Base-by-base conservation (phyloP, 2,888 invertebrate species). In the Cheilosia impressa region DNA sequence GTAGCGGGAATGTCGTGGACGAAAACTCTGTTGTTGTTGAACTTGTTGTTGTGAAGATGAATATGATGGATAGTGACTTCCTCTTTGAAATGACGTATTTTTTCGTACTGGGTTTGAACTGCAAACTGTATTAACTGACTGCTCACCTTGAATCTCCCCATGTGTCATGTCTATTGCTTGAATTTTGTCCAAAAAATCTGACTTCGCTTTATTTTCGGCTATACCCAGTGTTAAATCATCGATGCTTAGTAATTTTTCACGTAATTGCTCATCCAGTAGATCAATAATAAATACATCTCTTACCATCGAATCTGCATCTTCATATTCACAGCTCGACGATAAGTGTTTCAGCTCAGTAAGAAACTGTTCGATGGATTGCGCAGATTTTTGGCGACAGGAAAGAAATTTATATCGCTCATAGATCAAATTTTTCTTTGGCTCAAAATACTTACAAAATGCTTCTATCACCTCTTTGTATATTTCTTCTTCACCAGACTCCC, bases 231-330 rank as follows among this genome's bases (percentile, higher is more conserved):
- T 55, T 31, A 55, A 55, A 55, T 55, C 17, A 7, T 31, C 34
- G 9, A 41, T 58, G 17, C 41, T 27, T 24, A 66, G 24, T 53
- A 66, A 13, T 41, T 24, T 34, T 24, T 41, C 38, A 13, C 66
- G 15, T n/a, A 66, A 41, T 19, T 31, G 19, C 15, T 66, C 52
- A 24, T 53, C 53, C n/a, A 13, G 38, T 7, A 66, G 10, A 2
- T 53, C 53, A 66, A 66, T 27, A n/a, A 66, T 66, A 22, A 66
- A 66, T n/a, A 52, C 41, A 17, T 52, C 66, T 41, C 53, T 27
- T n/a, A 66, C 53, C 66, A 53, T 53, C 10, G n/a, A 31, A n/a
- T 31, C 9, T n/a, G 3, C 24, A 4, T 41, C 24, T 13, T 66
- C 24, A 43, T 55, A 55, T 7, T 55, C 55, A 9, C 31, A 55